Percentiles rank a stretch among this genome's conserved stretches.
Evolutionary conservation across 2,113 vertebrate genomes (phyloP).

Genomic region (Heliornis fulica): DNA sequence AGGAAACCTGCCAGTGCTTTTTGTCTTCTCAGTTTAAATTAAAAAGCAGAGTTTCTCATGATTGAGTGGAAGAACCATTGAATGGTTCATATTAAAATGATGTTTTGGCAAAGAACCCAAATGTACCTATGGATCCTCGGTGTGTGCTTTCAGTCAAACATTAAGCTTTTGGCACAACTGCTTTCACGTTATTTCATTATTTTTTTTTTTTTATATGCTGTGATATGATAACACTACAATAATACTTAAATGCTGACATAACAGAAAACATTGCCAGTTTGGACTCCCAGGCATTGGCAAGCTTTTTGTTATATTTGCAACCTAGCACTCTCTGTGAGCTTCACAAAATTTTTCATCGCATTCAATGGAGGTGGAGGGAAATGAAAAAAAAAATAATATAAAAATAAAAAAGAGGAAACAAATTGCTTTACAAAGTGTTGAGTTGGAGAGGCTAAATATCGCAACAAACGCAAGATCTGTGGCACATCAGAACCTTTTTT

Average conservation of each 20-base stretch:
- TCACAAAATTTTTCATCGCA: conserved; percentile 43
- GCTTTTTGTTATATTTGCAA: conserved; percentile 68
- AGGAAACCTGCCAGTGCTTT: neutral
- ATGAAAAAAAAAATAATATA: neutral
- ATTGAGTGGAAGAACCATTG: neutral
- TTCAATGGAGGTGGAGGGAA: conserved; percentile 18
- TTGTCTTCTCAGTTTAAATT: conserved; percentile 16
- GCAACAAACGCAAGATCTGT: conserved; percentile 61
- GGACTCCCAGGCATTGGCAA: conserved; percentile 68
- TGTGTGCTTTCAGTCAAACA: conserved; percentile 27
- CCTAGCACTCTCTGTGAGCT: conserved; percentile 57
- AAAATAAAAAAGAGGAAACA: conserved; percentile 35
- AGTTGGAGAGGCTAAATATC: conserved; percentile 67
- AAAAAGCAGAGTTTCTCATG: conserved; percentile 14
- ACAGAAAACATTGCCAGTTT: conserved; percentile 70
- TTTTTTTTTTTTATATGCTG: neutral
- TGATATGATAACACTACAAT: conserved; percentile 56
- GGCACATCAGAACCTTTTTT: conserved; percentile 51
- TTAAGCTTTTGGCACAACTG: conserved; percentile 19
- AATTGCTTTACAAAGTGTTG: conserved; percentile 55
- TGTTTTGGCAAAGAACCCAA: neutral
- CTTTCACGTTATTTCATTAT: neutral
- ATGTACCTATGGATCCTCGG: conserved; percentile 1
- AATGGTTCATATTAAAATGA: conserved; percentile 41
- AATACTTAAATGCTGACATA: conserved; percentile 72